Evolutionary conservation across 2,113 vertebrate species (phyloP), one percentile per base, ranked within the genome.

Genomic region (Percopsis transmontana): DNA sequence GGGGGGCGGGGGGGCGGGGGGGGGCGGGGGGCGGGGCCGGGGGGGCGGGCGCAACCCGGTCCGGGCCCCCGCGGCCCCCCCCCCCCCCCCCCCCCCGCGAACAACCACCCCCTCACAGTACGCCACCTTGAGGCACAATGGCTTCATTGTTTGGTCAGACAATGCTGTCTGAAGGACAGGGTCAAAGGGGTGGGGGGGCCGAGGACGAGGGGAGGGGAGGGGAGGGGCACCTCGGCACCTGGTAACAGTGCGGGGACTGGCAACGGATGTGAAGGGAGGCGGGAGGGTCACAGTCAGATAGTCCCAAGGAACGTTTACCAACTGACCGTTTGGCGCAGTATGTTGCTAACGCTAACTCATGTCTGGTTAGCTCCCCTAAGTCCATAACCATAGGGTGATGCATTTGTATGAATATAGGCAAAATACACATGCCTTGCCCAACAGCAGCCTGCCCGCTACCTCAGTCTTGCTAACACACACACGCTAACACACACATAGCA

Each of bases 121-220:
- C 64, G 41, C 83, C 87, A 91, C 86, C 86, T 87, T 88, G 85
- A 89, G 79, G 83, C 82, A 91, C 90, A 91, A 90, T 85, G 79
- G 74, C 38, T 52, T 73, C 74, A 87, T 91, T 91, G 87, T 90
- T 80, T 16, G 9, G 16, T 8, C 39, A 61, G 66, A 90, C 89
- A 89, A 90, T 86, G 62, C 44, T 72, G 87, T 85, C 85, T 86
- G 85, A 86, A 85, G 77, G 74, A 68, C 78, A 76, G 81, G 81
- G 83, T 79, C 75, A 77, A 71, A 75, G 48, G 54, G 58, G 47
- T 61, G 58, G 63, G 57, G 40, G 77, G 70, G 70, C 38, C 51
- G 58, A 52, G 9, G 7, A 44, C 61, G 40, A 57, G 9, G 16
- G 19, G 61, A 67, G 67, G 74, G 67, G 27, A 44, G 44, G 20